A percentile compares a stretch with the other conserved stretches of the same genome.
Evolutionary conservation across 2,888 invertebrate species (phyloP).

Genomic region (Polyommatus icarus): DNA sequence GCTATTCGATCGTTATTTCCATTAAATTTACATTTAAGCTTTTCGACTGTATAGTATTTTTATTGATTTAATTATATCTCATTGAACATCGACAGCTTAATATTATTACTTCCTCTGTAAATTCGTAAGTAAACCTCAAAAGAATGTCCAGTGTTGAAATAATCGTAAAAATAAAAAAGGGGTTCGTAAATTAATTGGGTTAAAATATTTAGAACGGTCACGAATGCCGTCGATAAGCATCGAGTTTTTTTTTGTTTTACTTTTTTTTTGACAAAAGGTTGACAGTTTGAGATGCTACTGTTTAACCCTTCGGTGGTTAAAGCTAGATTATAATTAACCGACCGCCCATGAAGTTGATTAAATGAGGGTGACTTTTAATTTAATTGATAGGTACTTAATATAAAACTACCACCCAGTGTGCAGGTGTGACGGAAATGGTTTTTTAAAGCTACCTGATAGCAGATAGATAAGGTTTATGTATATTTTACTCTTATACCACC

Average conservation of each 20-base stretch:
- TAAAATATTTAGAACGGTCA: constrained; percentile 24
- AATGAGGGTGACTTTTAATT: constrained; percentile 7
- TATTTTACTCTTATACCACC: neutral
- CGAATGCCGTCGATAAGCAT: constrained; percentile 18
- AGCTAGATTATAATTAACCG: neutral
- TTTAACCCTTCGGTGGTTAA: constrained; percentile 23
- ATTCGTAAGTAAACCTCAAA: neutral
- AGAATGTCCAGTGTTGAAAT: neutral
- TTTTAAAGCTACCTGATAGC: neutral
- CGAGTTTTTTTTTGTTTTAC: neutral
- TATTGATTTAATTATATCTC: too few species aligned
- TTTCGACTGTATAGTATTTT: too few species aligned
- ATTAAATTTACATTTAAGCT: too few species aligned
- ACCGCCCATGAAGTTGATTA: constrained; percentile 11
- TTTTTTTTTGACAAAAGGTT: neutral
- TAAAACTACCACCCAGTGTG: neutral
- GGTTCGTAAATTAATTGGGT: constrained; percentile 20
- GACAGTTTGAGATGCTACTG: constrained; percentile 29
- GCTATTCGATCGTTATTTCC: too few species aligned
- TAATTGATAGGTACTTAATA: constrained; percentile 10
- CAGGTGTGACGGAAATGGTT: constrained; percentile 20
- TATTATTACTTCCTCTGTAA: neutral
- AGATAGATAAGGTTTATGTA: neutral
- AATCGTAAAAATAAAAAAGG: constrained; percentile 21
- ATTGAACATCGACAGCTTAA: too few species aligned